phyloP scores from a whole-genome alignment of 2,797 vertebrate species.

The Enteromius treurensis region DNA sequence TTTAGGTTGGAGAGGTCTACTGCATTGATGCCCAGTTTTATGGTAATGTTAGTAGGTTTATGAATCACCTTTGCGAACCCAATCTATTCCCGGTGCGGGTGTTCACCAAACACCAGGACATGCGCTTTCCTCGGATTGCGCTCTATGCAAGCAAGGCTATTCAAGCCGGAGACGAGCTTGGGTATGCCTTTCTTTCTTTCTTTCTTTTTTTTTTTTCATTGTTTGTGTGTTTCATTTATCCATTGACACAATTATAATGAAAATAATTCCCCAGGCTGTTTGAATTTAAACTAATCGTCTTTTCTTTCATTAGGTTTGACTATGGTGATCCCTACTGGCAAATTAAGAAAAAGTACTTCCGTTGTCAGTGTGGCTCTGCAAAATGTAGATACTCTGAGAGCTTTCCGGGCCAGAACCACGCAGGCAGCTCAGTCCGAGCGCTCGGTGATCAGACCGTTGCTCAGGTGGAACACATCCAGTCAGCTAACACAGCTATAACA shows the following conservation, averaged over 20 bases:
- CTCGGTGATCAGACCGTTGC: slow-evolving; percentile 24
- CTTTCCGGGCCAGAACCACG: slow-evolving; percentile 68
- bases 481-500: slow-evolving; percentile 44
- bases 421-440: slow-evolving; percentile 24
- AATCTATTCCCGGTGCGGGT: slow-evolving; percentile 91
- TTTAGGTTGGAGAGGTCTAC: slow-evolving; percentile 91
- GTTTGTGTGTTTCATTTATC: background rate
- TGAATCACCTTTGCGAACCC: slow-evolving; percentile 96
- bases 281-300: background rate
- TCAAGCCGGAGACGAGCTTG: slow-evolving; percentile 89
- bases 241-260: background rate
- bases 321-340: slow-evolving; percentile 97
- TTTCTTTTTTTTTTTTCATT: background rate
- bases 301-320: slow-evolving; percentile 83
- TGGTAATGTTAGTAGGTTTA: slow-evolving; percentile 94
- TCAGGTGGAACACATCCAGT: slow-evolving; percentile 49
- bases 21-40: slow-evolving; percentile 94
- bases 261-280: background rate
- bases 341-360: slow-evolving; percentile 93
- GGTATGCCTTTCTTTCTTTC: slow-evolving; percentile 70
- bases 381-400: slow-evolving; percentile 87
- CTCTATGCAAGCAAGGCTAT: slow-evolving; percentile 91
- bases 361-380: slow-evolving; percentile 87
- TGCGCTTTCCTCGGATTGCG: slow-evolving; percentile 91
- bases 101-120: slow-evolving; percentile 96